phyloP scores from a whole-genome alignment of 2,797 vertebrate species.

The Sebastes kiyomatsui region DNA sequence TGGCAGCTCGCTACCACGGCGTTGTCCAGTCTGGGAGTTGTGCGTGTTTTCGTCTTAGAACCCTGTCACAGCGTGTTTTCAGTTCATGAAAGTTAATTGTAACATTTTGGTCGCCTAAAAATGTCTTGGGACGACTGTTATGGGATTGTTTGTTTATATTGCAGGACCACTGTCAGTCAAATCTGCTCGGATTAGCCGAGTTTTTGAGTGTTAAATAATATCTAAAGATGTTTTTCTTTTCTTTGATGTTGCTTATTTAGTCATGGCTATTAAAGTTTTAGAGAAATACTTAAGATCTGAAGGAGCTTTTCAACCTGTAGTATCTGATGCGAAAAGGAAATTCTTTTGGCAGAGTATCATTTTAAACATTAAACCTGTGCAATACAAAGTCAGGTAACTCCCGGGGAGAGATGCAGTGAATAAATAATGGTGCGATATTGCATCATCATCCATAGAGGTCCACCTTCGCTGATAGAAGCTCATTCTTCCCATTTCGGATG shows the following conservation, averaged over 20 bases:
- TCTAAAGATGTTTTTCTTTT: background rate
- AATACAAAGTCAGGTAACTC: constrained; percentile 49
- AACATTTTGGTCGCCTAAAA: too few relatives aligned
- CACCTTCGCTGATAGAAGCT: constrained; percentile 59
- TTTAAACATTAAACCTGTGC: constrained; percentile 38
- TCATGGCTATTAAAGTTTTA: background rate
- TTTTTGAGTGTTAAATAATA: background rate
- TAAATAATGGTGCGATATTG: constrained; percentile 56
- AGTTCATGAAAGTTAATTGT: fast-evolving
- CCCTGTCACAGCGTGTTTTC: too few relatives aligned
- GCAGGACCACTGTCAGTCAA: background rate
- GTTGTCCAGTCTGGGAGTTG: too few relatives aligned
- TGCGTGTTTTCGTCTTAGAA: too few relatives aligned
- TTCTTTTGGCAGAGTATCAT: constrained; percentile 11
- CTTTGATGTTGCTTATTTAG: background rate
- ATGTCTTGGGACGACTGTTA: background rate
- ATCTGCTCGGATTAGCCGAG: background rate
- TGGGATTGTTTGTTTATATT: background rate
- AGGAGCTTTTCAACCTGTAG: background rate
- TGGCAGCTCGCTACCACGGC: too few relatives aligned
- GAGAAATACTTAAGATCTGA: constrained; percentile 2
- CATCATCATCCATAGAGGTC: constrained; percentile 42
- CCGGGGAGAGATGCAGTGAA: constrained; percentile 44
- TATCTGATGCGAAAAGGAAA: constrained; percentile 8
- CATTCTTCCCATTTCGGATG: constrained; percentile 64